Evolutionary conservation across 2,888 invertebrate species (phyloP).

Genomic region (Lysandra coridon): DNA sequence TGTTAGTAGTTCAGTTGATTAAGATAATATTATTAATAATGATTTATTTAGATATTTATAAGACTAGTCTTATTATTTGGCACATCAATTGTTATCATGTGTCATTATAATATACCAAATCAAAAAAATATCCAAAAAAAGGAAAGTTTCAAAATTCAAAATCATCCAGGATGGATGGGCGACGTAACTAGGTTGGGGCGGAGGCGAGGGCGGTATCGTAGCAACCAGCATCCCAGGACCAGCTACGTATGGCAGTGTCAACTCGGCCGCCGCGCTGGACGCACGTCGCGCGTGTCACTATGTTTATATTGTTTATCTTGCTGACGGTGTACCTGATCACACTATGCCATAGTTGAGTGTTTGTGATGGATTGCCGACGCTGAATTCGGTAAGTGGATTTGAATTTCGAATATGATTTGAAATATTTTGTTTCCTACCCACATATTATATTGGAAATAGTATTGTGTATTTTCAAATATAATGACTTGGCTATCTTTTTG

Average conservation of each 20-base stretch:
- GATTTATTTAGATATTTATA: too few species aligned
- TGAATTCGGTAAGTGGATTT: slow-evolving; percentile 39
- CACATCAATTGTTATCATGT: too few species aligned
- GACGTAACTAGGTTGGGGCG: slow-evolving; percentile 75
- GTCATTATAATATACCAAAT: too few species aligned
- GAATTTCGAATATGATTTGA: neutral
- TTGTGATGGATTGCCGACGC: slow-evolving; percentile 33
- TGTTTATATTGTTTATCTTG: slow-evolving; percentile 73
- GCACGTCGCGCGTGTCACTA: slow-evolving; percentile 54
- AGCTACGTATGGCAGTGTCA: slow-evolving; percentile 55
- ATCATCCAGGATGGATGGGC: slow-evolving; percentile 10
- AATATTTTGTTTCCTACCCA: neutral
- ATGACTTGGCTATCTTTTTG: neutral
- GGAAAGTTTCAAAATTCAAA: neutral
- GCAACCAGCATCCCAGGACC: slow-evolving; percentile 76
- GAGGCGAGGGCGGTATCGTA: slow-evolving; percentile 70
- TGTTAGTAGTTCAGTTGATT: too few species aligned
- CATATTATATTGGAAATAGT: neutral
- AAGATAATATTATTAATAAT: too few species aligned
- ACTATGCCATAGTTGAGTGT: slow-evolving; percentile 64
- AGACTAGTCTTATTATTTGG: too few species aligned
- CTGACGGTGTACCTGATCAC: slow-evolving; percentile 75
- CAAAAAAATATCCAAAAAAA: neutral
- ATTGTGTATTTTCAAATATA: neutral
- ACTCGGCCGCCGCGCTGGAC: slow-evolving; percentile 54